Evolutionary conservation across 2,888 invertebrate genomes (phyloP), one percentile per base, ranked within the genome.

Genomic region (Meloe dianella): DNA sequence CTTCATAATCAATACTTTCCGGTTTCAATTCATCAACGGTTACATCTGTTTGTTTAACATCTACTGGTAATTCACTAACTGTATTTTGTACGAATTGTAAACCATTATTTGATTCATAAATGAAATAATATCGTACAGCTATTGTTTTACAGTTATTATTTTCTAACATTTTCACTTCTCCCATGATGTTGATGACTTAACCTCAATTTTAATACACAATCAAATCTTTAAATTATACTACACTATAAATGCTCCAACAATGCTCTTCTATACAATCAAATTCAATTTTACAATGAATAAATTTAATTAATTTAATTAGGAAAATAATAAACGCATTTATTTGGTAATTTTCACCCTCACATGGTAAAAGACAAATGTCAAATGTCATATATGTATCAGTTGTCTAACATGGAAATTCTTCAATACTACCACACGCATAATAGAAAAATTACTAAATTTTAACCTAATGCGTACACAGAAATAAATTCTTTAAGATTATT

Each of bases 1-100:
- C 92, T 70, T 92, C 88, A 74, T 89, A 87, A 64, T 86, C 84
- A 72, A 86, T 85, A 70, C 72, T 73, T 65, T 79, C 79, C 20
- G 78, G 76, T 65, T 73, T 74, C 29, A 77, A 57, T 61, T 83
- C 82, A 70, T 83, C 78, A 63, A 81, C 78, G 66, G 81, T 80
- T 6, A 32, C 63, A 27, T 68, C 54, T 20, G 56, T 29, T 64
- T 82, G 81, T 64, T 84, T 82, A 12, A 71, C 71, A 65, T 78
- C 75, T 56, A 60, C 63, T 51, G 70, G 66, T 58, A 82, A 73
- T 71, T 79, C 75, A 57, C 77, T 77, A 35, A 83, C 74, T 68
- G 80, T 77, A 70, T 84, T 83, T 9, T 81, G 78, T 54, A 78
- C 64, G 73, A 81, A 84, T 65, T 76, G 71, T 54, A 84, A 65